Evolutionary conservation across 2,113 vertebrate species (phyloP).

Genomic region (Gymnobelideus leadbeateri): DNA sequence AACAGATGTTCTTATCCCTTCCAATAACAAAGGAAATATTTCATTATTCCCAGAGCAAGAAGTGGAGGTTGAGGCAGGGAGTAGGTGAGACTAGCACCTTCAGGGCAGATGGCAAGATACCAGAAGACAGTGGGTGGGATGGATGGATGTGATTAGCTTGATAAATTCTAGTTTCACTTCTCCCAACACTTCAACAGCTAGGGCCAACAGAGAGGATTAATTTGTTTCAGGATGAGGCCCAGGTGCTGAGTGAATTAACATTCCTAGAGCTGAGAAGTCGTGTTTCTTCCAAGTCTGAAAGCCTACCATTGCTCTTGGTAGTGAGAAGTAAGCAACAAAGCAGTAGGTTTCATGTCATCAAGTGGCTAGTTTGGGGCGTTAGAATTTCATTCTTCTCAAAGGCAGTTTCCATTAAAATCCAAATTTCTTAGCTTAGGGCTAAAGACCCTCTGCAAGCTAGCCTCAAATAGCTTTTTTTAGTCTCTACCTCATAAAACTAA

Average conservation of each 20-base stretch:
- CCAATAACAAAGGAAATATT: background rate
- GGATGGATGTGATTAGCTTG: background rate
- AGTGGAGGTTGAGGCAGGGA: no score
- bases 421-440: background rate
- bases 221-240: no score
- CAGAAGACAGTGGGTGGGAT: background rate
- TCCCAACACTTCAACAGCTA: background rate
- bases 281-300: no score
- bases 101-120: background rate
- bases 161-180: background rate
- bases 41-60: background rate
- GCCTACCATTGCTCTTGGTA: no score
- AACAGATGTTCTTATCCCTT: background rate
- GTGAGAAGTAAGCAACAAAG: background rate
- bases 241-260: background rate
- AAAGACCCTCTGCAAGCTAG: background rate
- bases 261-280: background rate
- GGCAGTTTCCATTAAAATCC: background rate
- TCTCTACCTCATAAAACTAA: background rate
- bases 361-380: background rate
- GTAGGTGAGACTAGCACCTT: background rate
- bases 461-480: background rate
- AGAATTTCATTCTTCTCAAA: background rate
- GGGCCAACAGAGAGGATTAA: background rate
- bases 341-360: background rate